Evolutionary conservation across 2,888 invertebrate species (phyloP).

Genomic region (Dasypogon diadema): DNA sequence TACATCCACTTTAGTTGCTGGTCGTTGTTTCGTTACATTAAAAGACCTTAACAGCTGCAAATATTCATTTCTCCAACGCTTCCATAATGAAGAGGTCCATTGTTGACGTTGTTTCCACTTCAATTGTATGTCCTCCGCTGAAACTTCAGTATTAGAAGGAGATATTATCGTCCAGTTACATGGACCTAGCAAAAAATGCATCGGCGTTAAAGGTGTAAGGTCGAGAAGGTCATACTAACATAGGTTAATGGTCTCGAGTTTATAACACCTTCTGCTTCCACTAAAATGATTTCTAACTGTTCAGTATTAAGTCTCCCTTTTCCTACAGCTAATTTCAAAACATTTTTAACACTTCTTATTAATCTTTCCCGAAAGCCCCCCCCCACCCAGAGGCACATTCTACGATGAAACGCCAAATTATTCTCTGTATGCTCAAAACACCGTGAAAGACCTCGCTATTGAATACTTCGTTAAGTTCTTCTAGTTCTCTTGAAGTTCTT

Average conservation of each 20-base stretch:
- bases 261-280: not conserved
- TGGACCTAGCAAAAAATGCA: not conserved
- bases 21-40: no score
- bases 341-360: not conserved
- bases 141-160: not conserved
- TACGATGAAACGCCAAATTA: not conserved
- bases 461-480: not conserved
- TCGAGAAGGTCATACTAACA: not conserved
- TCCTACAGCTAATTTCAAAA: not conserved
- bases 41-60: no score
- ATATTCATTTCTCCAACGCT: no score
- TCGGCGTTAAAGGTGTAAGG: not conserved
- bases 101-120: not conserved
- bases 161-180: not conserved
- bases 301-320: not conserved
- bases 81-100: not conserved
- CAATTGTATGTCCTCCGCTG: not conserved
- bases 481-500: not conserved
- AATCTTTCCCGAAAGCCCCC: not conserved
- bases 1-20: no score
- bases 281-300: not conserved
- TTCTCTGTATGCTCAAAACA: not conserved
- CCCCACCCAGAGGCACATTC: not conserved
- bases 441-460: not conserved
- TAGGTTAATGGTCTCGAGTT: not conserved